Evolutionary conservation across 1,140 invertebrate species (phyloP).

Genomic region (Drosophila gunungcola): DNA sequence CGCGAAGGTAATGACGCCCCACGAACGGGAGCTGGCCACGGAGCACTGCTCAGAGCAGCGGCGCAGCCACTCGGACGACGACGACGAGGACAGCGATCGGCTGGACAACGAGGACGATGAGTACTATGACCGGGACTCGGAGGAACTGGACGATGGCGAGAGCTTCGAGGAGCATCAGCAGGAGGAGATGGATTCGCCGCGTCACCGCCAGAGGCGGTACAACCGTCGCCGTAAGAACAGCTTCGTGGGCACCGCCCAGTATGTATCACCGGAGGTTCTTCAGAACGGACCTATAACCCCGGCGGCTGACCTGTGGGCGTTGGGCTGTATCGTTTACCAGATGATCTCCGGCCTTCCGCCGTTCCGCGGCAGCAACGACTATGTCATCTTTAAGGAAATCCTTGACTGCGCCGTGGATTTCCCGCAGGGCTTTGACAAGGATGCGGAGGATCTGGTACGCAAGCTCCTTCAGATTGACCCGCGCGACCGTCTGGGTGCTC

Average conservation of each 20-base stretch:
- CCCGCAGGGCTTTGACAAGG: constrained; percentile 94
- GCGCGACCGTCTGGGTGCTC: constrained; percentile 92
- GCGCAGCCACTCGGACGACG: constrained; percentile 62
- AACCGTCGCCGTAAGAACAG: constrained; percentile 89
- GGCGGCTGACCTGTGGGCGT: constrained; percentile 98
- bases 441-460: constrained; percentile 94
- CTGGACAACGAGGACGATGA: constrained; percentile 62
- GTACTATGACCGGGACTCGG: constrained; percentile 43
- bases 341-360: constrained; percentile 97
- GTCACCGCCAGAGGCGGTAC: constrained; percentile 33
- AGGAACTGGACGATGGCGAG: constrained; percentile 45
- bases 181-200: constrained; percentile 53
- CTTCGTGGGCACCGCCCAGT: constrained; percentile 99
- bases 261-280: constrained; percentile 98
- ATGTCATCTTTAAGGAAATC: constrained; percentile 98
- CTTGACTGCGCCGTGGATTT: constrained; percentile 96
- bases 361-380: constrained; percentile 96
- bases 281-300: constrained; percentile 91
- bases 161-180: constrained; percentile 43
- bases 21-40: constrained; percentile 78
- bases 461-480: constrained; percentile 94
- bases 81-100: constrained; percentile 70
- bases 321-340: constrained; percentile 99
- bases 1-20: constrained; percentile 91
- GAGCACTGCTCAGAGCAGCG: constrained; percentile 49